phyloP scores from a whole-genome alignment of 2,797 vertebrate species.

The Benthosema pterotum region DNA sequence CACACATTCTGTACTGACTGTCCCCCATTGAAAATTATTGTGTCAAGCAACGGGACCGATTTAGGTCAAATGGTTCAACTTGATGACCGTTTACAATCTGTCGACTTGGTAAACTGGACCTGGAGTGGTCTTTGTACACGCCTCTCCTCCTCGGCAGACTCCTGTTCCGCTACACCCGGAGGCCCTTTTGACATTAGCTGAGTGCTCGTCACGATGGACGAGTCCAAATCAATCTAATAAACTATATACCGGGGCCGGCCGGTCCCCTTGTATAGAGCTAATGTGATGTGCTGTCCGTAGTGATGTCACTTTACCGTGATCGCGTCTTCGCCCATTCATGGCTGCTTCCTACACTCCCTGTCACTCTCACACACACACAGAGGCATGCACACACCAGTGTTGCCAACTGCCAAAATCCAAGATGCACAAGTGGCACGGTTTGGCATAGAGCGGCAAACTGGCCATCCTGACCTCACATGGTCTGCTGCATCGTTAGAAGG shows the following conservation, averaged over 20 bases:
- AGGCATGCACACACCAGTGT: background rate
- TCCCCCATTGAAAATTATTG: too few species aligned
- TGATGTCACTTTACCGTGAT: conserved; percentile 34
- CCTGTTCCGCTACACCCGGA: conserved; percentile 41
- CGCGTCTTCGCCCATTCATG: conserved; percentile 20
- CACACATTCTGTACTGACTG: too few species aligned
- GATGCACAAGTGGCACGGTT: too few species aligned
- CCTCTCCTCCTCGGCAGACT: conserved; percentile 16
- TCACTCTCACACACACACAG: conserved; percentile 3
- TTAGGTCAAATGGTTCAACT: too few species aligned
- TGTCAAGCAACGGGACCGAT: too few species aligned
- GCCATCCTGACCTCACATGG: too few species aligned
- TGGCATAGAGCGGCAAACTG: too few species aligned
- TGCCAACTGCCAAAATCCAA: too few species aligned
- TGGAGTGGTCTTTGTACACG: too few species aligned
- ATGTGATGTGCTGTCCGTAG: conserved; percentile 21
- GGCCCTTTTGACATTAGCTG: conserved; percentile 50
- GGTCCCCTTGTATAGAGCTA: conserved; percentile 37
- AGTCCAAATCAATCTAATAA: conserved; percentile 46
- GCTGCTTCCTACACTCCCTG: background rate
- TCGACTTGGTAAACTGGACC: too few species aligned
- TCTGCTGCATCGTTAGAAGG: too few species aligned
- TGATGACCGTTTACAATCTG: too few species aligned
- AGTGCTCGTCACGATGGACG: conserved; percentile 44
- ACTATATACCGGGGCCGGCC: conserved; percentile 18